Conservation (phyloP, 2,888 invertebrate species). For the Xanthia togata region DNA sequence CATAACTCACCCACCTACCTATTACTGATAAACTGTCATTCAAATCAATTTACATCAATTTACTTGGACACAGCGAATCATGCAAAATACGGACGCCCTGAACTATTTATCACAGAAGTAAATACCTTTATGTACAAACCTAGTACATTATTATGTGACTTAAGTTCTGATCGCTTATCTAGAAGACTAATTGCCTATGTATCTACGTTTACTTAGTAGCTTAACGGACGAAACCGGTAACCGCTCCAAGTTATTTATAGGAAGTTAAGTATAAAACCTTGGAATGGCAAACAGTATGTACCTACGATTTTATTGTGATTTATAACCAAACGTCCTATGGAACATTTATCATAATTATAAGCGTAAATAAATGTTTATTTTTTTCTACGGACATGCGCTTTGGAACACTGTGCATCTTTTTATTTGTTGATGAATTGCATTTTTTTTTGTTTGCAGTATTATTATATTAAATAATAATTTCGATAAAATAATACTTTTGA, state of each 20-base stretch:
- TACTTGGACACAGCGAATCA: conserved; percentile 33
- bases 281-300: conserved; percentile 76
- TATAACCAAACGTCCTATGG: conserved; percentile 70
- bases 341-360: conserved; percentile 76
- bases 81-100: conserved; percentile 56
- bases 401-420: conserved; percentile 26
- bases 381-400: conserved; percentile 15
- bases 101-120: conserved; percentile 67
- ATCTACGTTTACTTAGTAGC: conserved; percentile 75
- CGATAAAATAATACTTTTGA: too few relatives aligned
- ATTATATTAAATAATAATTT: background rate
- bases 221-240: conserved; percentile 76
- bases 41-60: conserved; percentile 61
- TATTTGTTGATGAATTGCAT: background rate
- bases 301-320: conserved; percentile 77
- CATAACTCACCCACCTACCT: conserved; percentile 33
- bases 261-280: conserved; percentile 79
- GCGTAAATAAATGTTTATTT: conserved; percentile 52
- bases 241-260: conserved; percentile 71
- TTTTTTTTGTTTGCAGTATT: background rate
- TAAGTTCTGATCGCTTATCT: conserved; percentile 78
- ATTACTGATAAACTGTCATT: conserved; percentile 56
- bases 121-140: conserved; percentile 64
- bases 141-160: conserved; percentile 69
- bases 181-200: conserved; percentile 81